Evolutionary conservation across 2,113 vertebrate genomes (phyloP), one percentile per base, ranked within the genome.

Genomic region (Tenebrosternarchus preto): DNA sequence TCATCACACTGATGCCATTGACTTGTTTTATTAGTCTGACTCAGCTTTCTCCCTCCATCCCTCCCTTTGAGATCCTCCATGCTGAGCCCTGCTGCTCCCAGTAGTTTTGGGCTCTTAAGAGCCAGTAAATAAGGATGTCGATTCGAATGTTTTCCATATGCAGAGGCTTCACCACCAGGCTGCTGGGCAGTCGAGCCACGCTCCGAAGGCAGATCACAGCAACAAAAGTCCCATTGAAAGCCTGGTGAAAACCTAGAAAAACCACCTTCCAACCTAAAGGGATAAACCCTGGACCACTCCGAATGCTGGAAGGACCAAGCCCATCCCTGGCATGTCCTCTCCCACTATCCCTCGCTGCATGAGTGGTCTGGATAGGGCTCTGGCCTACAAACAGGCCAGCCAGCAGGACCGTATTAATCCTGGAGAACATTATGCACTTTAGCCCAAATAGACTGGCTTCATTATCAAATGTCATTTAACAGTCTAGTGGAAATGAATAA

Each of bases 331-430:
- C 80, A 69, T 84, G 74, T 53, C 70, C 57, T 76, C 25, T 79
- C 66, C 79, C 76, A 80, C 63, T 73, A 68, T 59, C 57, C 80
- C 73, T 85, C 73, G 77, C 86, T 88, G 86, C 76, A 7, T 84
- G 73, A 76, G 74, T 46, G 76, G 78, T 84, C 64, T 59, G 56
- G 33, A 66, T 66, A 61, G 79, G 78, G 78, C 82, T 76, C 20
- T 71, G 80, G 73, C 76, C 57, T 73, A 77, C 75, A 81, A 85
- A 80, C 82, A 73, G 79, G 29, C 25, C 61, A 20, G 46, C 61
- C 64, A 39, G 55, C 22, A 39, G 77, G 66, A 82, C 24, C 66
- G 22, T n/a, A 75, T 81, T 78, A 46, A 57, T 81, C 31, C 7
- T 19, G 17, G 33, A 56, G 75, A 76, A 68, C 53, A 73, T 73